Evolutionary conservation across 2,888 invertebrate species (phyloP), one percentile per base, ranked within the genome.

Genomic region (Caenorhabditis sinica): DNA sequence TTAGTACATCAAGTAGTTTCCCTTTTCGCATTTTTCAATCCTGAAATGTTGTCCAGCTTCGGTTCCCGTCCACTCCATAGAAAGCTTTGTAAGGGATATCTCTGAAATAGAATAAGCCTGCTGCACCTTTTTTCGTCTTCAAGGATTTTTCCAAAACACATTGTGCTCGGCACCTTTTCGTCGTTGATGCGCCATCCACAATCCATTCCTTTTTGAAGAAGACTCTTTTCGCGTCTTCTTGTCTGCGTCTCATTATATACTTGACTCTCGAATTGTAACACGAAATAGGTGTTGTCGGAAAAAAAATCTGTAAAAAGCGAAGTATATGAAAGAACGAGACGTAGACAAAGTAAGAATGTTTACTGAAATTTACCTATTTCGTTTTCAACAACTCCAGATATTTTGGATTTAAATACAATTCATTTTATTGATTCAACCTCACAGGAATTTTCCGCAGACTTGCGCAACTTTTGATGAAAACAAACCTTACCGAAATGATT

Each of bases 151-250:
- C 40, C 53, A 51, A 25, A 40, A 51, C 60, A 49, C 15, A 40
- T 36, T 53, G 33, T 23, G n/a, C n/a, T 20, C 23, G 36, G 49
- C 43, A 74, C 74, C 74, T 65, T n/a, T 43, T 4, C 43, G 43
- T 71, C 8, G 17, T n/a, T 23, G 36, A 36, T 30, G 51, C 53
- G 53, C 63, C 30, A 74, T 28, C 73, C 43, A 66, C 53, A 43
- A 66, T n/a, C n/a, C n/a, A 65, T 74, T n/a, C 51, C 36, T 43
- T 74, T 74, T 60, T 53, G 63, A 65, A 56, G 65, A 72, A 20
- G 45, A 45, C 43, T 30, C 63, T 40, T 63, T n/a, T 73, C 43
- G 1, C 49, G 25, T 17, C 43, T 56, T 56, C 45, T 25, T 25
- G 51, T 66, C 75, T 75, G 66, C 65, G 74, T 75, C 75, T 66